Evolutionary conservation across 2,113 vertebrate species (phyloP).

Genomic region (Ellobius talpinus): DNA sequence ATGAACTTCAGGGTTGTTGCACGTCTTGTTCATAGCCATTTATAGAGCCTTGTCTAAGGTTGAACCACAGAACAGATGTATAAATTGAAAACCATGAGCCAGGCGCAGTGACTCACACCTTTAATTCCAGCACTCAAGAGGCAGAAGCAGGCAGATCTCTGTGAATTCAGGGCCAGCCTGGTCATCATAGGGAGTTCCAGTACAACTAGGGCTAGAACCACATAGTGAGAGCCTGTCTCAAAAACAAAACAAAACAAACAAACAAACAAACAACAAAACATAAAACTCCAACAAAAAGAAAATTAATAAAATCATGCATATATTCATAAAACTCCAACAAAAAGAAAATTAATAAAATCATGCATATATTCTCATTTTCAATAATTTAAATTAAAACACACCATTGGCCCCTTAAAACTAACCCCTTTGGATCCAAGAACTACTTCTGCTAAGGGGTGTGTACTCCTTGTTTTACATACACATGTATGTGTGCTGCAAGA

Average conservation of each 20-base stretch:
- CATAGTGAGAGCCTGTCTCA: not conserved
- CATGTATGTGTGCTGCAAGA: not conserved
- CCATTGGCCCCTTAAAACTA: not conserved
- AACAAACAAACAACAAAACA: not conserved
- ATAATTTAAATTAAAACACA: not conserved
- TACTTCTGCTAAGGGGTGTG: not conserved
- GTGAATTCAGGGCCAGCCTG: not conserved
- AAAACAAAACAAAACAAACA: not conserved
- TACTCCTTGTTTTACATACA: not conserved
- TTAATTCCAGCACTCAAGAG: not conserved
- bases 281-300: not conserved
- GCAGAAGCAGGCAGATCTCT: not conserved
- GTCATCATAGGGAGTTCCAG: not conserved
- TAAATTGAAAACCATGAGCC: not conserved
- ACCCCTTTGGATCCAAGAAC: not conserved
- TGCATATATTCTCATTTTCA: slow-evolving; percentile 8
- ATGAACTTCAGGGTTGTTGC: not conserved
- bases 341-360: not conserved
- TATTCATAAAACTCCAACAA: not conserved
- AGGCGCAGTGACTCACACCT: not conserved
- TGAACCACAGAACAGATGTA: not conserved
- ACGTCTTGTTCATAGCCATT: not conserved
- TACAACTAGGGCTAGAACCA: not conserved
- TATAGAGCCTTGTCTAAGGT: not conserved
- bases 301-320: not conserved